Base-by-base conservation (phyloP, 2,888 invertebrate species). In the Drepanosiphum platanoidis region DNA sequence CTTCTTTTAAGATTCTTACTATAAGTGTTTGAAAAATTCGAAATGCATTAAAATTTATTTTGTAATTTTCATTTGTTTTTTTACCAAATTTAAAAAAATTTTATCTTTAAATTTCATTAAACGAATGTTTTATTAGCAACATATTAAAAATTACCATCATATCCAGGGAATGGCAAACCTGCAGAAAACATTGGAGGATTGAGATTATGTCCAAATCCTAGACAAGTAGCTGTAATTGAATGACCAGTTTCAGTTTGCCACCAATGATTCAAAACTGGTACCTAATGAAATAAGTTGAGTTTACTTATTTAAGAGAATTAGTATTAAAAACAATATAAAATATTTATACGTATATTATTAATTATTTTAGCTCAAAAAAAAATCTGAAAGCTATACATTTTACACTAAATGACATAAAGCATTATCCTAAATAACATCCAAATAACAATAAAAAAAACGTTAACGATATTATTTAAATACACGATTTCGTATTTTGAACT, bases 201-300 rank as follows among this genome's bases (percentile, higher is more conserved):
- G 0, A 92, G 91, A 88, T 91, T 93, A 66, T 94, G 93, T 0
- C 93, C 93, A 68, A 95, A 92, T 0, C 96, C 97, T 13, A 95
- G 89, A 89, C 96, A 96, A 0, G 95, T 93, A 0, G 96, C 94
- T 0, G 97, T 96, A 86, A 98, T 95, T 0, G 97, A 94, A 86
- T 96, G 96, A 0, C 97, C 97, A 0, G 96, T 95, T 90, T 98
- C 98, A 2, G 98, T 97, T 91, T 98, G 98, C 97, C 98, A 98
- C 97, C 97, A 98, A 90, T 98, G 95, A 90, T 98, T 97, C 81
- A 97, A 90, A 4, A 96, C 92, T 0, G 95, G 95, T 13, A 94
- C 90, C 89, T 89, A 75, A 64, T 84, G 30, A 58, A 82, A 86
- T 42, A n/a, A 74, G n/a, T n/a, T n/a, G n/a, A n/a, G n/a, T n/a